Conservation (phyloP, 2,113 vertebrate genomes). For the Mustela nigripes region DNA sequence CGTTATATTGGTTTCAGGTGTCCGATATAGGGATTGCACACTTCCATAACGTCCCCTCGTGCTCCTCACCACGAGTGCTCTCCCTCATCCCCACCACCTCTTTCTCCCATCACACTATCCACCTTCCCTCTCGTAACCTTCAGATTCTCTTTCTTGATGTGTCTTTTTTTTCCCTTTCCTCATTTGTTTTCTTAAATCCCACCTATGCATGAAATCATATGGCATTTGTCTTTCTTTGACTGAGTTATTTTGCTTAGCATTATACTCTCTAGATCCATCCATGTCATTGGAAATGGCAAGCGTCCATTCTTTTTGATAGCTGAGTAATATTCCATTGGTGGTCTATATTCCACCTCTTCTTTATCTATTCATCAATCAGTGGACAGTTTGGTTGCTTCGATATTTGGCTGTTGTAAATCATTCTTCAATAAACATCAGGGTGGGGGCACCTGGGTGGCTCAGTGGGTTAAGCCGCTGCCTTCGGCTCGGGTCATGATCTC, state of each 20-base stretch:
- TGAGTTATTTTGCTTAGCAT: not conserved
- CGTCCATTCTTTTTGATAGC: not conserved
- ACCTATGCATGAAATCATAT: not conserved
- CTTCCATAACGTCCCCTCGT: not conserved
- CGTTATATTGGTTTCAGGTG: not conserved
- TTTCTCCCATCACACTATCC: not conserved
- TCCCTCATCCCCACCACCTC: not conserved
- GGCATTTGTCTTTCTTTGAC: not conserved
- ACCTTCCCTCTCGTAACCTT: not conserved
- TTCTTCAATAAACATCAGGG: not conserved
- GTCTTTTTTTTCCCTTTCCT: not conserved
- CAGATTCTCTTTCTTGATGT: not conserved
- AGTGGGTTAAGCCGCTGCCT: too few relatives aligned
- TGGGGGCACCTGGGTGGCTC: not conserved
- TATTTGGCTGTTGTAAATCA: not conserved
- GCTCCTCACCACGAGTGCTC: not conserved
- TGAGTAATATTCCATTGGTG: not conserved
- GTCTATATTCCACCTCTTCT: not conserved
- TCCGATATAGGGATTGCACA: not conserved
- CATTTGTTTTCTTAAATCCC: not conserved
- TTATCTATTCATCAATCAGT: not conserved
- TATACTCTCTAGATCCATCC: not conserved
- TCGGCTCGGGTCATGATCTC: too few relatives aligned
- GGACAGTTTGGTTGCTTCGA: not conserved
- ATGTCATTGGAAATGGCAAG: not conserved